Conservation (phyloP, 2,797 vertebrate species). For the Falco berigora region DNA sequence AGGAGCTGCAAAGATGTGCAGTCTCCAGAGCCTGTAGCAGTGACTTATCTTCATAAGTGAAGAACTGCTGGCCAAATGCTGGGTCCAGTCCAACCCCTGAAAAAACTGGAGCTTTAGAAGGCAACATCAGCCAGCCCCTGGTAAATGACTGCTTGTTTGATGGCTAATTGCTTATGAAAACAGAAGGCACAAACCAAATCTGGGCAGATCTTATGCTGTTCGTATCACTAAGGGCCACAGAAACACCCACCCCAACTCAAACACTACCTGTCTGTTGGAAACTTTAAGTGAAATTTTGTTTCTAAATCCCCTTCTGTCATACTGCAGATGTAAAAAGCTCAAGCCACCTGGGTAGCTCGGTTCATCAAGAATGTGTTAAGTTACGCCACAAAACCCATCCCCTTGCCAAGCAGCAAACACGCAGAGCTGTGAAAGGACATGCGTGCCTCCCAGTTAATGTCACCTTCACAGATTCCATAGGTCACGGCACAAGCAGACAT, state of each 20-base stretch:
- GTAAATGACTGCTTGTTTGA: neutral
- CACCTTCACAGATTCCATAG: constrained; percentile 44
- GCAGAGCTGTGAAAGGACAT: neutral
- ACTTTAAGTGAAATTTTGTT: neutral
- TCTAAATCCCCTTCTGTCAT: neutral
- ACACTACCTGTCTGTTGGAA: neutral
- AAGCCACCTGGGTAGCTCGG: neutral
- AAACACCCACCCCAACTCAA: neutral
- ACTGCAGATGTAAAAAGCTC: neutral
- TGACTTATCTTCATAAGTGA: neutral
- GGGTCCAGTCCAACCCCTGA: neutral
- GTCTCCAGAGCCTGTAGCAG: neutral
- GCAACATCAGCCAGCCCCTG: neutral
- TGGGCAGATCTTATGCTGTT: neutral
- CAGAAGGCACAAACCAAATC: neutral
- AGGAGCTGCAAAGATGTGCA: neutral
- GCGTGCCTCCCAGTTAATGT: constrained; percentile 29
- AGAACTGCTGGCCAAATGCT: neutral
- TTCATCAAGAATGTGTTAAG: neutral
- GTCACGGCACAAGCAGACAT: neutral
- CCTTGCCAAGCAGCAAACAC: neutral
- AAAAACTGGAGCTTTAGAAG: neutral
- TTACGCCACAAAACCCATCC: neutral
- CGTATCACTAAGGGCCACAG: neutral
- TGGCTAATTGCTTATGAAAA: neutral